Percentiles rank a stretch among this genome's conserved stretches.
Evolutionary conservation across 2,113 vertebrate species (phyloP).

Genomic region (Cercopithecus mona): DNA sequence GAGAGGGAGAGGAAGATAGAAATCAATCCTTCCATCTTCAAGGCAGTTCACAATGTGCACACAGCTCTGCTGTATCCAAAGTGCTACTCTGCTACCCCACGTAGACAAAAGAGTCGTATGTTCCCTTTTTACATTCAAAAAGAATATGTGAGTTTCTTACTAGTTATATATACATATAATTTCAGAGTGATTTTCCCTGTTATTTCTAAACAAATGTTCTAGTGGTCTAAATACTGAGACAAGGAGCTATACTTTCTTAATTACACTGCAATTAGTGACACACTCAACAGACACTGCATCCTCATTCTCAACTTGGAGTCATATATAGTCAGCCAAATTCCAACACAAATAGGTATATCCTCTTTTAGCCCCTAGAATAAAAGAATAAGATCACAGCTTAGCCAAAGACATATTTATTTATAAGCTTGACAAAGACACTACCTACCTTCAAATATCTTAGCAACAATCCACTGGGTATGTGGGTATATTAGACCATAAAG

Average conservation of each 20-base stretch:
- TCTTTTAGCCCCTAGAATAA: not conserved
- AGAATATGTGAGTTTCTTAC: not conserved
- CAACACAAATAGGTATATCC: not conserved
- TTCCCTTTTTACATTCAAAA: not conserved
- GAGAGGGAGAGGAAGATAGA: not conserved
- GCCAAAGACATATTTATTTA: not conserved
- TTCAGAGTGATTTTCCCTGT: not conserved
- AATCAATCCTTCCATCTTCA: not conserved
- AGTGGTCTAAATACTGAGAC: not conserved
- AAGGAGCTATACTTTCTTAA: not conserved
- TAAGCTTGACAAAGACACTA: constrained; percentile 3
- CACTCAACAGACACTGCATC: not conserved
- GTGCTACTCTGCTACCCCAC: not conserved
- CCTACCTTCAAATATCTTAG: constrained; percentile 12
- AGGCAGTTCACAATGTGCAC: not conserved
- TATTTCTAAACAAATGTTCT: constrained; percentile 14
- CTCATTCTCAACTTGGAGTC: not conserved
- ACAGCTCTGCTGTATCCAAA: not conserved
- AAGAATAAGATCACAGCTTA: not conserved
- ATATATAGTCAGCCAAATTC: not conserved
- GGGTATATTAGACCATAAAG: not conserved
- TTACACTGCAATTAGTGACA: not conserved
- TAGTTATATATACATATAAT: not conserved
- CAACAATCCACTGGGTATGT: not conserved
- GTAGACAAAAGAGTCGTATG: not conserved